Base-by-base conservation (phyloP, 1,140 invertebrate genomes). In the Drosophila bipectinata region DNA sequence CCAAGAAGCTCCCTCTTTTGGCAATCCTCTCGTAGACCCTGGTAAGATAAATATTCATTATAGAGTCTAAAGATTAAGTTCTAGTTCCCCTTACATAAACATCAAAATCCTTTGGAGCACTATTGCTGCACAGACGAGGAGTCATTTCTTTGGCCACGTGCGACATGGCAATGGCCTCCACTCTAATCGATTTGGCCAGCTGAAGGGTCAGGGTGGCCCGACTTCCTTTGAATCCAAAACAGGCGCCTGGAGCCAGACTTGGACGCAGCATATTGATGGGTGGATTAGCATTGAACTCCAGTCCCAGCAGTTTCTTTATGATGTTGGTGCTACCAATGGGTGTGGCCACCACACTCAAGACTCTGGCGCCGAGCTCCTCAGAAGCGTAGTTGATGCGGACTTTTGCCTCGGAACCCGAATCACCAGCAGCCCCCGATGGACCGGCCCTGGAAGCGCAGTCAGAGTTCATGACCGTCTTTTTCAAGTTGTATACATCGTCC, bases 21-120 rank as follows among this genome's bases (percentile, higher is more conserved):
- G 4, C 4, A 47, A 1, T 45, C 15, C 5, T 10, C 0, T 1
- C 5, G 0, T 5, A 79, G 12, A 0, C 82, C 82, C 82, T 85
- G 14, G 1, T 21, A 41, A 3, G 12, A 37, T 37, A n/a, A n/a
- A n/a, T n/a, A n/a, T n/a, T n/a, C n/a, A n/a, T n/a, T n/a, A n/a
- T n/a, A n/a, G n/a, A n/a, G n/a, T 41, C n/a, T 3, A 6, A 14
- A 15, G 5, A 44, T 44, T 47, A 24, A 4, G 18, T 8, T 10
- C 15, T 4, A 47, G 3, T 24, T 47, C 9, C 3, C 24, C 79
- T 60, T 49, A 91, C 90, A 32, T 73, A 74, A 10, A 90, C 79
- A 8, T 84, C 56, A 28, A 91, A 91, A 2, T 81, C 68, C 6
- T 91, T 91, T 2, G 90, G 90, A 6, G 90, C 90, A 60, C 75